Percentiles rank a stretch among this genome's conserved stretches.
Conservation (phyloP, 2,797 vertebrate species). For the Bucorvus abyssinicus region DNA sequence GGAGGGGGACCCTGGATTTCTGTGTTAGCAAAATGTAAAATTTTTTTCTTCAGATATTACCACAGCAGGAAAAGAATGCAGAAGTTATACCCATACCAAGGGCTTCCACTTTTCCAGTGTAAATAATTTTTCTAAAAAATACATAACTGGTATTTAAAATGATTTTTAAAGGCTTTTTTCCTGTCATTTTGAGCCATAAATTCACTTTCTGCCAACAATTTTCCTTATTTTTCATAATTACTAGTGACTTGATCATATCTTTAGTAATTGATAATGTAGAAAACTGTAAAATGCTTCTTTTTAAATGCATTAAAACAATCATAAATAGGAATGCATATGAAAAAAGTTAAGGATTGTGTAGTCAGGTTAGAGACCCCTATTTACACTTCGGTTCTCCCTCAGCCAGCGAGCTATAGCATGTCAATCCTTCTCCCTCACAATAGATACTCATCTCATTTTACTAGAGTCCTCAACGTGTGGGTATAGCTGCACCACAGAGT, state of each 20-base stretch:
- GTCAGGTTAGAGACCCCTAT: neutral
- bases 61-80: slow-evolving; percentile 25
- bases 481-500: neutral
- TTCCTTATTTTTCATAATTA: slow-evolving; percentile 9
- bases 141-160: slow-evolving; percentile 66
- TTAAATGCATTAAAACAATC: slow-evolving; percentile 55
- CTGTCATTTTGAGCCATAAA: slow-evolving; percentile 36
- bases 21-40: slow-evolving; percentile 1
- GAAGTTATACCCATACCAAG: slow-evolving; percentile 13
- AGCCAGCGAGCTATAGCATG: neutral
- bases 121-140: slow-evolving; percentile 58
- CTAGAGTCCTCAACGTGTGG: neutral
- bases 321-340: slow-evolving; percentile 62
- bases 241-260: neutral
- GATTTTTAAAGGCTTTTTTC: slow-evolving; percentile 26
- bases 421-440: neutral
- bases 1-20: slow-evolving; percentile 19
- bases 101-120: slow-evolving; percentile 37
- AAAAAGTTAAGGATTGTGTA: neutral
- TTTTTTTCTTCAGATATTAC: neutral
- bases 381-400: neutral
- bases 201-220: slow-evolving; percentile 1
- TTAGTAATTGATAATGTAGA: slow-evolving; percentile 25
- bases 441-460: neutral
- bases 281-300: slow-evolving; percentile 33